Evolutionary conservation across 2,113 vertebrate species (phyloP).

Genomic region (Triplophysa dalaica): DNA sequence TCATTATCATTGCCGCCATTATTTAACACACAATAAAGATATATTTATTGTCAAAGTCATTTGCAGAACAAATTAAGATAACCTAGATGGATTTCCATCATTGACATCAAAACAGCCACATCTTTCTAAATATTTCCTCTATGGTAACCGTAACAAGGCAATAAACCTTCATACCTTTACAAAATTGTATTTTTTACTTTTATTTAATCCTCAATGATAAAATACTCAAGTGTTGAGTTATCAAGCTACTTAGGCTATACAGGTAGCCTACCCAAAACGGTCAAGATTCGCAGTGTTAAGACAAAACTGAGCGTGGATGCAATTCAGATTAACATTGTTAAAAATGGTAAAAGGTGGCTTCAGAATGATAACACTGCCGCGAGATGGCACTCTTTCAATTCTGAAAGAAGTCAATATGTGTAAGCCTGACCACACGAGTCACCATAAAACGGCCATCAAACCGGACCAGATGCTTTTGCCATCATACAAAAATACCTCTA

Average conservation of each 20-base stretch:
- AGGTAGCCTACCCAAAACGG: too few relatives aligned
- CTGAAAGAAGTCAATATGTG: slow-evolving; percentile 23
- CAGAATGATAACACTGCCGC: slow-evolving; percentile 33
- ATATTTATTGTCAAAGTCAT: too few relatives aligned
- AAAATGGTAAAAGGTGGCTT: not conserved
- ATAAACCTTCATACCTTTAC: too few relatives aligned
- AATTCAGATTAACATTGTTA: not conserved
- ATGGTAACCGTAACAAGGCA: not conserved
- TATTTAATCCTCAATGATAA: too few relatives aligned
- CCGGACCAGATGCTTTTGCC: slow-evolving; percentile 43
- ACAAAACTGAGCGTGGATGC: too few relatives aligned
- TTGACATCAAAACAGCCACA: not conserved
- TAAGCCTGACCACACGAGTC: slow-evolving; percentile 36
- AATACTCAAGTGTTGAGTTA: too few relatives aligned
- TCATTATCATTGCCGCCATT: too few relatives aligned
- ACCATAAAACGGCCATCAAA: slow-evolving; percentile 45
- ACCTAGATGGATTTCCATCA: not conserved
- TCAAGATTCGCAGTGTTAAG: too few relatives aligned
- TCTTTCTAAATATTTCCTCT: not conserved
- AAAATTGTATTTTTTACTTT: too few relatives aligned
- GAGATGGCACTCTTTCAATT: slow-evolving; percentile 63
- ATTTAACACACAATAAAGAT: too few relatives aligned
- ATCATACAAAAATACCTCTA: slow-evolving; percentile 43
- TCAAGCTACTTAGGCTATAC: too few relatives aligned
- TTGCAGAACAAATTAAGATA: too few relatives aligned